Conservation (phyloP, 2,888 invertebrate genomes). For the Parnassius mnemosyne region DNA sequence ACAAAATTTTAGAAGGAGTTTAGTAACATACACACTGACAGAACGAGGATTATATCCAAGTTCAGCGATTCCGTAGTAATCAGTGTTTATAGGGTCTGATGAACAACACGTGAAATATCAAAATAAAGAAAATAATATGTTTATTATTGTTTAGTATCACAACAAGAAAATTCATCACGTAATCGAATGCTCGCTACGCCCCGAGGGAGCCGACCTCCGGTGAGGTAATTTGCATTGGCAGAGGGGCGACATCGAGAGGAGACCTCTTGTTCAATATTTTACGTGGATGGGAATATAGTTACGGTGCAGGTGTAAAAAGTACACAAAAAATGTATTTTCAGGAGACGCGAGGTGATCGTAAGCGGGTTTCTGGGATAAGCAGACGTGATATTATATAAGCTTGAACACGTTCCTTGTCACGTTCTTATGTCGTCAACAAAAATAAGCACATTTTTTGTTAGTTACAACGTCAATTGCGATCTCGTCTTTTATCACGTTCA, state of each 20-base stretch:
- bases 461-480: conserved; percentile 5
- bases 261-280: conserved; percentile 32
- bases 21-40: too few species aligned
- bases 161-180: conserved; percentile 41
- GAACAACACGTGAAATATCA: too few species aligned
- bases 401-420: neutral
- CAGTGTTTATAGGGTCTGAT: too few species aligned
- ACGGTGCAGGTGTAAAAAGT: conserved; percentile 21
- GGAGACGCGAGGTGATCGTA: conserved; percentile 15
- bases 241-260: conserved; percentile 12
- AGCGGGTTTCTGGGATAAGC: conserved; percentile 7
- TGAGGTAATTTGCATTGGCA: conserved; percentile 45
- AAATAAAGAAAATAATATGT: neutral
- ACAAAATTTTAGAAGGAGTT: too few species aligned
- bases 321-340: conserved; percentile 22
- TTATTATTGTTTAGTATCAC: conserved; percentile 7
- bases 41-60: too few species aligned
- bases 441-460: conserved; percentile 6
- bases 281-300: conserved; percentile 28
- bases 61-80: too few species aligned
- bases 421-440: neutral
- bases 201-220: conserved; percentile 33
- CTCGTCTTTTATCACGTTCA: too few species aligned
- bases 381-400: conserved; percentile 17
- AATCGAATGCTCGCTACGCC: conserved; percentile 46